These are phyloP conservation scores for Drosophila auraria DNA, from an alignment of 1,140 invertebrate species.

Conservation along the genomic window DNA sequence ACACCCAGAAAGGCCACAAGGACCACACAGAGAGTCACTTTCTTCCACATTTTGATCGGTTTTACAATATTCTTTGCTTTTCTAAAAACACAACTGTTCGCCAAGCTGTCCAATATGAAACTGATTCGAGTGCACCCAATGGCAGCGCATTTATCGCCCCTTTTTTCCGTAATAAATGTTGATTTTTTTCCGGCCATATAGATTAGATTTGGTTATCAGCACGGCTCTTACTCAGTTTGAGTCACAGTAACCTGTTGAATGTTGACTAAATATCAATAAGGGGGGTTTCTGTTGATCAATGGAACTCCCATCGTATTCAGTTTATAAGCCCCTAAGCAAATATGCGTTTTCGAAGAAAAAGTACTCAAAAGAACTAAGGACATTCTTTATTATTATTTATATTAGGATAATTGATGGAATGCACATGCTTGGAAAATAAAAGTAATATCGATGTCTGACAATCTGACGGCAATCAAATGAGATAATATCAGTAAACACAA, in stretches of 20 bases:
- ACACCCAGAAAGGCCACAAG: constrained; percentile 45
- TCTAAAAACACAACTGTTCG: neutral
- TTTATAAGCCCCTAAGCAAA: neutral
- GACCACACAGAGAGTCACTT: constrained; percentile 44
- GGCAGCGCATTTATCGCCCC: constrained; percentile 1
- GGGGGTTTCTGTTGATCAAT: constrained; percentile 2
- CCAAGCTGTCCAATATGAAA: constrained; percentile 6
- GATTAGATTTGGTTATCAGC: constrained; percentile 41
- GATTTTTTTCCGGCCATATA: constrained; percentile 42
- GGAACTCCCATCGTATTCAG: neutral
- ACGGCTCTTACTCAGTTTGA: constrained; percentile 17
- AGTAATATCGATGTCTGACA: neutral
- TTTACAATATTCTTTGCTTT: neutral
- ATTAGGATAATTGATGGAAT: neutral
- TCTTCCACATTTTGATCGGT: constrained; percentile 46
- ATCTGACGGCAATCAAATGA: neutral
- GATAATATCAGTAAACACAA: constrained; percentile 2
- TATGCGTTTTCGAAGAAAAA: neutral
- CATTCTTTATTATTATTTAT: neutral
- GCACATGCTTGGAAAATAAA: neutral
- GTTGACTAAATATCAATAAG: constrained; percentile 26
- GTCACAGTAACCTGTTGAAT: constrained; percentile 11
- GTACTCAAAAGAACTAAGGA: neutral
- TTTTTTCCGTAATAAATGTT: neutral
- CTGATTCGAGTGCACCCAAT: constrained; percentile 14